Evolutionary conservation across 2,113 vertebrate genomes (phyloP), one percentile per base, ranked within the genome.

Genomic region (Anarrhichthys ocellatus): DNA sequence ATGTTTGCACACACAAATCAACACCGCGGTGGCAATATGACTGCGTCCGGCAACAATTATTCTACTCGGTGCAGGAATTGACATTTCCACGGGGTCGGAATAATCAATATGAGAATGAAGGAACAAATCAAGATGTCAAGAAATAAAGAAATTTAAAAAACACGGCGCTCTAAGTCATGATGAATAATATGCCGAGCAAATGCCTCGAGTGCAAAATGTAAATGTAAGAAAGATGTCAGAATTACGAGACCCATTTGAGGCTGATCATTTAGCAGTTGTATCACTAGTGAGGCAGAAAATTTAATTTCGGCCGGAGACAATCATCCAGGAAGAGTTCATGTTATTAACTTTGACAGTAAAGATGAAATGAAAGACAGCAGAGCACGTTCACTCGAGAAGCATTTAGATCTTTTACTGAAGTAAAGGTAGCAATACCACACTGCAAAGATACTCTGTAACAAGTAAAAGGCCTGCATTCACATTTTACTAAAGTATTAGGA

Each of bases 1-100:
- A 6, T 40, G 68, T 75, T 62, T 72, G 56, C 34, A 75, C n/a
- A 27, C n/a, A 67, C 56, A 80, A 67, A 86, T 84, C 44, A 78
- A 52, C 46, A 64, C 44, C 36, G 9, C 3, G 9, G 4, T 5
- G 44, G 14, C 72, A 52, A 61, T 20, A 59, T 3, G 52, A 54
- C 44, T 1, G 40, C 18, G 2, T 14, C 8, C 3, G 29, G 65
- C 54, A 73, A 75, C 81, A 70, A 54, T 52, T 61, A 82, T 56
- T 40, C 59, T 18, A 0, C 73, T 70, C 40, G 40, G 61, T 7
- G 20, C 29, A 72, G 58, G n/a, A 72, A 78, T 67, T 54, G 36
- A 46, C 32, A 54, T 71, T 65, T 76, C 67, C 10, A 38, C 67
- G 9, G 18, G 61, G 74, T 36, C 8, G 6, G 58, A 76, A 64